Evolutionary conservation across 2,888 invertebrate species (phyloP).

Genomic region (Pinctada fucata): DNA sequence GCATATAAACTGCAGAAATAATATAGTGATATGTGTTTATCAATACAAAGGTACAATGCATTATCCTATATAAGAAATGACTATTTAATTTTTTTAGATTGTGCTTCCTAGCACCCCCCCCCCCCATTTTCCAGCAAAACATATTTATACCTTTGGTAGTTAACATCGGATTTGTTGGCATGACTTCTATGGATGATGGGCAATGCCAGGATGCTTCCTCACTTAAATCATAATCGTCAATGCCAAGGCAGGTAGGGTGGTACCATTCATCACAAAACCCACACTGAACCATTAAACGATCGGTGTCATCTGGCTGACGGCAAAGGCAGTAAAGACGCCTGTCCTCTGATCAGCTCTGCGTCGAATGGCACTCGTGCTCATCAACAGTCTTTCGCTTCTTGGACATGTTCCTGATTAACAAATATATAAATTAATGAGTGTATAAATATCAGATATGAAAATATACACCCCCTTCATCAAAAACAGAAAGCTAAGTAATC

Average conservation of each 20-base stretch:
- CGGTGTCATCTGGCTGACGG: neutral
- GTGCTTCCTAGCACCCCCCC: no score
- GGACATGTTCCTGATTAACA: neutral
- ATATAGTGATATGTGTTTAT: no score
- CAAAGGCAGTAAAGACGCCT: slow-evolving; percentile 9
- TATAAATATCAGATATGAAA: neutral
- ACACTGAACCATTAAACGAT: slow-evolving; percentile 5
- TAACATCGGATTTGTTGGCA: slow-evolving; percentile 25
- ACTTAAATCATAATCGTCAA: slow-evolving; percentile 8
- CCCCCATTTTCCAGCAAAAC: no score
- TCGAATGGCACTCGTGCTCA: neutral
- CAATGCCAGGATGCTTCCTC: neutral
- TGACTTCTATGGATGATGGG: slow-evolving; percentile 21
- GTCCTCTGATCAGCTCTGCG: neutral
- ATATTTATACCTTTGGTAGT: slow-evolving; percentile 6
- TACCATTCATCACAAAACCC: slow-evolving; percentile 9
- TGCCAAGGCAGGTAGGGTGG: neutral
- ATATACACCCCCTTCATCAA: no score
- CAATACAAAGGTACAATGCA: no score
- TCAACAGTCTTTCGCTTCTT: neutral
- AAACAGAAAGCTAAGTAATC: no score
- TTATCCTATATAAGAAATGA: no score
- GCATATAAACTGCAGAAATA: no score
- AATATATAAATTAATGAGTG: neutral
- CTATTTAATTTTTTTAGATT: no score